Evolutionary conservation across 2,797 vertebrate genomes (phyloP), one percentile per base, ranked within the genome.

Genomic region (Perodicticus potto): DNA sequence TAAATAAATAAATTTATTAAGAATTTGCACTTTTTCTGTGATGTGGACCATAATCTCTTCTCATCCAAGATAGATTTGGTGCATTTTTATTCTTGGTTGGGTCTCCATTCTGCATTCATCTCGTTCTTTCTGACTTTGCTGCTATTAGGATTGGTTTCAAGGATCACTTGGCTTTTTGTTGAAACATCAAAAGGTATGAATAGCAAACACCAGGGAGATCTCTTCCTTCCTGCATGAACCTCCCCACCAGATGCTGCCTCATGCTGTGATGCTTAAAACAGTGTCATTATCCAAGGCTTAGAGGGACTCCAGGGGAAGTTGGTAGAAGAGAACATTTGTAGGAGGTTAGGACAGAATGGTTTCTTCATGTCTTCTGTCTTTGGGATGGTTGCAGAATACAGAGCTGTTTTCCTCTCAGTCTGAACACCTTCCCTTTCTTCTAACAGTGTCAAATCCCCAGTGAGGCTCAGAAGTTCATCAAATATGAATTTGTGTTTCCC

Each of bases 141-240:
- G 53, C 43, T 93, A 10, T 93, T 94, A 14, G 74, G 84, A 96
- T 67, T 91, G 61, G 57, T 69, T 86, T 93, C 69, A 88, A 92
- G 92, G 92, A 93, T 67, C 49, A 37, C 89, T 81, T 80, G 86
- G 89, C 53, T 91, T 96, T 94, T 93, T 61, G 37, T 88, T 78
- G 93, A 92, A 76, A 96, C 89, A 95, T 97, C 97, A 97, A 96
- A 97, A 97, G 77, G 61, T 96, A 86, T 53, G 57, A 95, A 89
- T 86, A 90, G 87, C 90, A 89, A 95, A 93, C 63, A 90, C 70
- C 3, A 10, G 55, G 45, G 89, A 93, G 45, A 73, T 94, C 84
- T 94, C 96, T 97, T 97, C 96, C 97, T 97, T 97, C 96, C 96
- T 94, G 86, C 70, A n/a, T 82, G 76, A 94, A 74, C 69, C 34